Base-by-base conservation (phyloP, 1,140 invertebrate species). In the Calliopsis andreniformis region DNA sequence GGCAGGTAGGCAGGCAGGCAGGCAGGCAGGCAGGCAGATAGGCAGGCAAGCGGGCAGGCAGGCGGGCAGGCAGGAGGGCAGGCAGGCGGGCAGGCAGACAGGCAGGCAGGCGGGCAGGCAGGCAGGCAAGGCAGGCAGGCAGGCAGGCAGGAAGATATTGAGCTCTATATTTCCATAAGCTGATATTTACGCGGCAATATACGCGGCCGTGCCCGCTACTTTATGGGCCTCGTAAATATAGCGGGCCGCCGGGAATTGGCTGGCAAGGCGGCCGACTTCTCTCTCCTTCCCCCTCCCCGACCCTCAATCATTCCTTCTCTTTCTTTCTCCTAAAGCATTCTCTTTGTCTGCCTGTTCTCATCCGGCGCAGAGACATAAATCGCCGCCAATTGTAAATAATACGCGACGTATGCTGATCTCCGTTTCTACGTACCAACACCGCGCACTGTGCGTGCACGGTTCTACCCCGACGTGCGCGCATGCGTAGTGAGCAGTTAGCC, bases 161-260 rank as follows among this genome's bases (percentile, higher is more conserved):
- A 92, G 92, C 92, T 92, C 91, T 92, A 92, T 92, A 92, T 92
- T 92, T 92, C 92, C 92, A 92, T 93, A 93, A 92, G 92, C 90
- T 92, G 89, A 91, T 92, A 92, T 93, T 93, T 92, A 92, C 92
- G 91, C 87, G 91, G 91, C 91, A 91, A 92, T 92, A 92, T 92
- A 92, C 91, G 89, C 89, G 89, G 89, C 85, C 89, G 88, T 88
- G 88, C 85, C 86, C 88, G 87, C 87, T 90, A 91, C 88, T 93
- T 93, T 92, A 93, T 90, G 91, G 90, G 87, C 86, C 87, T 92
- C 91, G 91, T 93, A 93, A 93, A 93, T 92, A 92, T 89, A 89
- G 87, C 89, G 86, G 87, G 86, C 89, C 89, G 86, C 88, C 88
- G 91, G 90, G 91, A 91, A 91, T 91, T 91, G 90, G 90, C 89